Base-by-base conservation (phyloP, 2,797 vertebrate genomes). In the Molothrus aeneus region DNA sequence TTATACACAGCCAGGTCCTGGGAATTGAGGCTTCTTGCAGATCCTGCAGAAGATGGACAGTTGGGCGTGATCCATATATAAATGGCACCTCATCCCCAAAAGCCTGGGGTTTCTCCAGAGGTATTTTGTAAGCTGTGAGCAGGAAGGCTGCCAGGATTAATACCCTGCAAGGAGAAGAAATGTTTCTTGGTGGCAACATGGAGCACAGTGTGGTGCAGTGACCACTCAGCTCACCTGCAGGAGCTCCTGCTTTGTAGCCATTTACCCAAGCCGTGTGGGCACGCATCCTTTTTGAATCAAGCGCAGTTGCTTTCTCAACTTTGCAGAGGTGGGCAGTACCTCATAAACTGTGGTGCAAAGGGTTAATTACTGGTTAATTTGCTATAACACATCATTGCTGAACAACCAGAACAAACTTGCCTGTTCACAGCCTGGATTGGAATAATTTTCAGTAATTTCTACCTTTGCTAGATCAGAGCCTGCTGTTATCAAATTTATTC, bases 281-380 rank as follows among this genome's bases (percentile, higher is more conserved):
- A 4, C 14, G 7, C 43, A 10, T 72, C 28, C 11, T 40, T 75
- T 40, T 43, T 65, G 40, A 64, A 70, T 73, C 61, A 42, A 48
- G 63, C 26, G 3, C 0, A 0, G 16, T 25, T 77, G 32, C 38
- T 80, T 81, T 45, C n/a, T 45, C 28, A 40, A 0, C 71, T 81
- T 77, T 21, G 24, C 34, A 19, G 75, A 63, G 43, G 7, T 31
- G 32, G 50, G 43, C 61, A 63, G 51, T 66, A 25, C 31, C 17
- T 82, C 42, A 42, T 60, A 68, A 26, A 19, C 56, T 64, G 21
- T 53, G 14, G 11, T 59, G 19, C 38, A 57, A 70, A 73, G 57
- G 38, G 64, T 91, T 94, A 80, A 64, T 85, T 64, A 65, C 16
- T 79, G 42, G 15, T 84, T 88, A 66, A 88, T 79, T 86, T 34